These are phyloP conservation scores for Leptogaster cylindrica DNA, from an alignment of 2,888 invertebrate genomes.

Conservation along the genomic window DNA sequence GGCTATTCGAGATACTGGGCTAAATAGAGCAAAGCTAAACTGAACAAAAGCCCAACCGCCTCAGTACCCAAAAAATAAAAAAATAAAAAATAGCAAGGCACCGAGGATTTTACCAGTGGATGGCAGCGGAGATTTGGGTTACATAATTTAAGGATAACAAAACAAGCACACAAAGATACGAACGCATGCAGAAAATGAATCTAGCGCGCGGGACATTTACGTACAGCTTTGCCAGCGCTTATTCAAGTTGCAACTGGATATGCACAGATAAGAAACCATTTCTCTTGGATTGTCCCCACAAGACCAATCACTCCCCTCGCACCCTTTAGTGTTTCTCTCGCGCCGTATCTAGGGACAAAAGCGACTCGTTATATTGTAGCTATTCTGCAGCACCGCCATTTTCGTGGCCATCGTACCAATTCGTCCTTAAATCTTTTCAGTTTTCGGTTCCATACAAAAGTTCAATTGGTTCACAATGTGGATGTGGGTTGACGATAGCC, in stretches of 20 bases:
- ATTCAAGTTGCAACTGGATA: conserved; percentile 29
- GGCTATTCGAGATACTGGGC: background rate
- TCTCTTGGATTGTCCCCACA: background rate
- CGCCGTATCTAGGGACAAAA: background rate
- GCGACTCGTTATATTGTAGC: too few species aligned
- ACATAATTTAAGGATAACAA: conserved; percentile 41
- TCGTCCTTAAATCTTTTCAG: background rate
- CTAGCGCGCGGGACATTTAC: background rate
- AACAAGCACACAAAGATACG: conserved; percentile 6
- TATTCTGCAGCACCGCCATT: background rate
- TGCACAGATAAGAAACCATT: conserved; percentile 35
- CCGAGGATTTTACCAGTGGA: too few species aligned
- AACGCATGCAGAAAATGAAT: conserved; percentile 9
- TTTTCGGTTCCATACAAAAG: background rate
- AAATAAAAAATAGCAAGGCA: too few species aligned
- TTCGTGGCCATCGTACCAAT: background rate
- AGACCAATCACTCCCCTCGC: background rate
- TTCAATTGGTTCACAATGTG: conserved; percentile 24
- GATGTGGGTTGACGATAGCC: background rate
- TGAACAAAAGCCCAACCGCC: conserved; percentile 8
- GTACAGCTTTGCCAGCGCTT: background rate
- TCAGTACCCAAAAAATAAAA: too few species aligned
- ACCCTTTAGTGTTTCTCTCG: too few species aligned
- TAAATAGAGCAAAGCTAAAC: conserved; percentile 11
- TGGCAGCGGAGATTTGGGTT: conserved; percentile 13